Percentiles rank a stretch among this genome's conserved stretches.
Conservation (phyloP, 2,888 invertebrate genomes). For the Lepetodrilus schrolli region DNA sequence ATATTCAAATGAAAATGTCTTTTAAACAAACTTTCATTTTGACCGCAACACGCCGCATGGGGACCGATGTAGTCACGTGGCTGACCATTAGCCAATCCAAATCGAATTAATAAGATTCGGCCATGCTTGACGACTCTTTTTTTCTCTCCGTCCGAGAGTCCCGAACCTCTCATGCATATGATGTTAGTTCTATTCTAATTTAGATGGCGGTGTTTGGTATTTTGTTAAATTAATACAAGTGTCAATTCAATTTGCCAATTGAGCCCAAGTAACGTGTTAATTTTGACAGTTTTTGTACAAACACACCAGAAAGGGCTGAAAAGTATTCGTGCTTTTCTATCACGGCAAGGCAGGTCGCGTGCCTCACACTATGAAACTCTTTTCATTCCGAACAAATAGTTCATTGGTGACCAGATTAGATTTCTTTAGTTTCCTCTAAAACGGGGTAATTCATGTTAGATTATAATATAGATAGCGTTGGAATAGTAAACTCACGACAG, state of each 20-base stretch:
- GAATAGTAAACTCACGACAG: slow-evolving; percentile 9
- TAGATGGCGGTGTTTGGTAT: slow-evolving; percentile 13
- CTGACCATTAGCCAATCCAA: slow-evolving; percentile 20
- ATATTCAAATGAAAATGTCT: not conserved
- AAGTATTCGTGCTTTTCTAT: not conserved
- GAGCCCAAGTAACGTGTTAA: slow-evolving; percentile 5
- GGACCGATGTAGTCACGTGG: slow-evolving; percentile 16
- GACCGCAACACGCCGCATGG: no score
- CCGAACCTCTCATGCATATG: not conserved
- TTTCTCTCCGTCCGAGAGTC: not conserved
- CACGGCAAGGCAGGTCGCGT: not conserved
- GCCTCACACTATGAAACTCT: not conserved
- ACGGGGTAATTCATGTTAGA: slow-evolving; percentile 15
- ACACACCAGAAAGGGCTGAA: not conserved
- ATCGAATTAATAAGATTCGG: not conserved
- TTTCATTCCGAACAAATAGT: not conserved
- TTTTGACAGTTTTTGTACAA: slow-evolving; percentile 11
- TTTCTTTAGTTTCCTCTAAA: slow-evolving; percentile 7
- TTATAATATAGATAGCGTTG: not conserved
- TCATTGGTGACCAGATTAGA: not conserved
- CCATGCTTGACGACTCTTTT: not conserved
- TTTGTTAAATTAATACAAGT: not conserved
- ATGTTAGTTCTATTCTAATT: slow-evolving; percentile 8
- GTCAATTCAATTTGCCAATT: slow-evolving; percentile 4
- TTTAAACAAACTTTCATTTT: not conserved